Base-by-base conservation (phyloP, 1,140 invertebrate species). In the Lordiphosa clarofinis region DNA sequence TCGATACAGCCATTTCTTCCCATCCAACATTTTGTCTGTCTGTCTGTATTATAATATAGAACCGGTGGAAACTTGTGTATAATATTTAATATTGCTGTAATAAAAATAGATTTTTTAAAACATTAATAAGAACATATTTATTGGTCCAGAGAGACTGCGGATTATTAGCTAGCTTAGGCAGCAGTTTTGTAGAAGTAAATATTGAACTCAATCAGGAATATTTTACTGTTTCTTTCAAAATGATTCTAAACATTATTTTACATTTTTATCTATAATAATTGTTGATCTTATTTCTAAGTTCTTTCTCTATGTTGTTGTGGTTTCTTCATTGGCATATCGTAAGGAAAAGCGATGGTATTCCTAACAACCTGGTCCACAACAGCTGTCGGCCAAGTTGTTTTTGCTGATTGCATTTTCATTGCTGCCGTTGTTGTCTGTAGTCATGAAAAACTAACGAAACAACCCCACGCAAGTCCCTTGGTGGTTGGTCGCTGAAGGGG, bases 381-480 rank as follows among this genome's bases (percentile, higher is more conserved):
- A 81, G 75, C 75, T 81, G 75, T 53, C 31, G 46, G 64, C 38
- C 53, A 47, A 4, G 50, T 55, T 61, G 73, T 71, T 46, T 37
- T 58, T 66, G 64, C 44, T 43, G 48, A 69, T 69, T 69, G 56
- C 65, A 70, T 70, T 70, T 61, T 33, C 65, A 60, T 70, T 46
- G 43, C 31, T 47, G 36, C 21, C 54, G 50, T 39, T 63, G 19
- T 24, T 46, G 62, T 31, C 31, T 50, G 33, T 46, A 53, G 56
- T n/a, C 48, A 43, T 62, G 71, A 72, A 81, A 82, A 81, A 82
- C 75, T 75, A 82, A 71, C 66, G 58, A 64, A 72, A 76, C 66
- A 66, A 69, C 64, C 64, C 64, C 64, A 59, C 56, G 63, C 54
- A 50, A 56, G 50, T 48, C n/a, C 40, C 36, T 37, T 44, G 48